Base-by-base conservation (phyloP, 2,888 invertebrate species). In the Lottia scabra region DNA sequence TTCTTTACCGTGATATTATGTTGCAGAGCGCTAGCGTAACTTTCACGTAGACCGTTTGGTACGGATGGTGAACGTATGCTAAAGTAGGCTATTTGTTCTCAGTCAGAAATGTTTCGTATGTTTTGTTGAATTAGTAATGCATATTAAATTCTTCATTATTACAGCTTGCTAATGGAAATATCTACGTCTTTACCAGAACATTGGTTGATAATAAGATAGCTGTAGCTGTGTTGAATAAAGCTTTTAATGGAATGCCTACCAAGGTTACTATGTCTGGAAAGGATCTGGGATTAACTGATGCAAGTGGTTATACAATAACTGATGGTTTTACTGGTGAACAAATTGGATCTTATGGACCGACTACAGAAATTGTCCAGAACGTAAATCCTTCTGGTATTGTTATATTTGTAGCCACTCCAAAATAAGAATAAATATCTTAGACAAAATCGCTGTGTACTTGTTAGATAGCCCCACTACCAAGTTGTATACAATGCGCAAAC, bases 201-300 rank as follows among this genome's bases (percentile, higher is more conserved):
- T 56, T 56, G 13, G 23, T 23, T 23, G 23, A 56, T 13, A 56
- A 56, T 23, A 56, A 23, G 23, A 56, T 74, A 64, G 83, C 84
- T 45, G 75, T 84, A 48, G 81, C 81, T 3, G 64, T 85, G 15
- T 48, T 85, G 15, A 83, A 82, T 74, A 73, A 63, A 10, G 78
- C 76, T 26, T 76, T 71, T 6, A 75, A 71, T 63, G 83, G 80
- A 5, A 76, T 72, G 23, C 82, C 83, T 2, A 65, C 65, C 4
- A 79, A 71, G 26, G 65, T 82, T 6, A 63, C 71, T 19, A 43
- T 80, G 16, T 71, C 45, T 6, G 43, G 82, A 15, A 68, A 72
- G 16, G 75, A 78, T 30, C 44, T 84, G 16, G 82, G 82, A 12
- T 64, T 80, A 67, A 70, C 65, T 12, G 67, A 63, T 46, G 23